Base-by-base conservation (phyloP, 2,797 vertebrate genomes). In the Sandelia bainsii region DNA sequence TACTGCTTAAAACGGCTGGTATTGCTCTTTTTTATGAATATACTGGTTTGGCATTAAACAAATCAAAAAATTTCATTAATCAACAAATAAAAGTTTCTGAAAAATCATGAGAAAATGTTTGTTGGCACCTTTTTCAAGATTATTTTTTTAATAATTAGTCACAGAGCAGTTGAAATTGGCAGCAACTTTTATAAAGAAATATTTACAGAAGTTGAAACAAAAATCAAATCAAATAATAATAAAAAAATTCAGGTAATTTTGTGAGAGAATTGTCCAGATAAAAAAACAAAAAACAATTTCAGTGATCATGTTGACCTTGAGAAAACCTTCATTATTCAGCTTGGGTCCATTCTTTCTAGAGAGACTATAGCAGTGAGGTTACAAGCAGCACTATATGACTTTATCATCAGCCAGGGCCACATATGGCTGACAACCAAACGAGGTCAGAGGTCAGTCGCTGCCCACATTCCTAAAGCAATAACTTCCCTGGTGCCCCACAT, bases 381-480 rank as follows among this genome's bases (percentile, higher is more conserved):
- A 71, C 68, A 44, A 54, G 40, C 68, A 29, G 50, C 60, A 59
- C 79, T 77, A 46, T 84, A 77, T 78, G 77, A 56, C 74, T 88
- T 88, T 74, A 62, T 69, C 78, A 73, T 77, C 48, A 69, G 62
- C 48, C 62, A 13, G 42, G 63, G 68, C 75, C 74, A 73, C 76
- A 83, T 72, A 79, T 76, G 72, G 69, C 75, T 51, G 32, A 34
- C 66, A 75, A 75, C 62, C 60, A 71, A 84, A 86, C 62, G 72
- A 77, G 83, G 80, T 77, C 79, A 67, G 13, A 71, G 87, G 81
- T 87, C 84, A 75, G 61, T 59, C 8, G 7, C 81, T 53, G 78
- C 72, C 74, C 76, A 70, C 81, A 88, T 89, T 89, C 79, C 81
- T 80, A 39, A 59, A 77, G 59, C 75, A 80, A 27, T 61, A 49